phyloP scores from a whole-genome alignment of 2,113 vertebrate genomes.

The Syngnathoides biaculeatus region DNA sequence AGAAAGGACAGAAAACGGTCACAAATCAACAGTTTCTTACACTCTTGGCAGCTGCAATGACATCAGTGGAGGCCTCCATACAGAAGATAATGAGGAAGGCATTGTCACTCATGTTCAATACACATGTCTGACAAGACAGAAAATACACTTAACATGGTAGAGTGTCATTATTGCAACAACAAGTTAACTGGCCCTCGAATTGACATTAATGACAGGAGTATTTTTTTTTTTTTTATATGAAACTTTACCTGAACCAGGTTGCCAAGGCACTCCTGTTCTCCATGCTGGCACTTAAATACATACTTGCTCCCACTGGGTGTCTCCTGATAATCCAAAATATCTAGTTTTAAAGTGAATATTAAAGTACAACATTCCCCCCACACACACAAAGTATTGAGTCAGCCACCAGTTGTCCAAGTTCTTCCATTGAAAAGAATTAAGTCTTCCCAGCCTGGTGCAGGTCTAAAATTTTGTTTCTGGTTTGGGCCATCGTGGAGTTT shows the following conservation, averaged over 20 bases:
- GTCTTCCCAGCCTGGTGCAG: too few relatives aligned
- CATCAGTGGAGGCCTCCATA: slow-evolving; percentile 76
- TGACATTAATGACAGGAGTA: too few relatives aligned
- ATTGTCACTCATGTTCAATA: slow-evolving; percentile 63
- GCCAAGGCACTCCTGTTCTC: slow-evolving; percentile 81
- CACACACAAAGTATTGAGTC: too few relatives aligned
- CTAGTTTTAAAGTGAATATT: not conserved
- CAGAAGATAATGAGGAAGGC: slow-evolving; percentile 75
- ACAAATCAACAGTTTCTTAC: slow-evolving; percentile 61
- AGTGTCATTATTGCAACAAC: not conserved
- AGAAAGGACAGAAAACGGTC: not conserved
- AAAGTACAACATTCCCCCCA: too few relatives aligned
- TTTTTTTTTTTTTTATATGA: not conserved
- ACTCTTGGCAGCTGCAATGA: slow-evolving; percentile 62
- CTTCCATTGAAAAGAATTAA: too few relatives aligned
- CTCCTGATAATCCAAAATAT: slow-evolving; percentile 70
- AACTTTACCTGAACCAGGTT: slow-evolving; percentile 88
- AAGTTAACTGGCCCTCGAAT: not conserved
- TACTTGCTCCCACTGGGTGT: slow-evolving; percentile 64
- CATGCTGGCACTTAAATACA: slow-evolving; percentile 84
- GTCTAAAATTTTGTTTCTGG: too few relatives aligned
- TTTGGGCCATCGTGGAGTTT: too few relatives aligned
- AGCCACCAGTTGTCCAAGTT: too few relatives aligned
- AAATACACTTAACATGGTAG: not conserved
- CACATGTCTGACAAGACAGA: slow-evolving; percentile 75